Percentiles rank a stretch among this genome's conserved stretches.
phyloP scores from a whole-genome alignment of 35 echinoderm and acorn worm species.

The Ptychodera flava region DNA sequence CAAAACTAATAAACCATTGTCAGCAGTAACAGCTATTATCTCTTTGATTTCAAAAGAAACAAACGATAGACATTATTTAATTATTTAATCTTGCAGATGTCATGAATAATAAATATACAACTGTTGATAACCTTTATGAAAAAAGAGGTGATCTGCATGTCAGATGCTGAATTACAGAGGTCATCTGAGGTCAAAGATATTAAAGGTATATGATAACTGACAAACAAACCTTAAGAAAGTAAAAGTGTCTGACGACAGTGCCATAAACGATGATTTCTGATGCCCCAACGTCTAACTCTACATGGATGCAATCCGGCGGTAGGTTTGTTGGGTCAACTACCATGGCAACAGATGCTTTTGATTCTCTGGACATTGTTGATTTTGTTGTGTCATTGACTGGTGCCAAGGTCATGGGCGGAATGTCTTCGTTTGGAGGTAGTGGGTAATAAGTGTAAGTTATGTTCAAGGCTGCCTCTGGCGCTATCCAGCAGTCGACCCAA shows the following conservation, averaged over 20 bases:
- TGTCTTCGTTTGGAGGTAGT: slow-evolving; percentile 63
- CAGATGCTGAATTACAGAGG: no score
- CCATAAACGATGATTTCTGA: slow-evolving; percentile 72
- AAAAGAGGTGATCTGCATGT: no score
- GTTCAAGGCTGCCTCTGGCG: slow-evolving; percentile 58
- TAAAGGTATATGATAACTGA: no score
- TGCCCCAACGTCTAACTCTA: slow-evolving; percentile 88
- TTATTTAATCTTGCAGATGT: no score
- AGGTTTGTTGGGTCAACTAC: slow-evolving; percentile 23
- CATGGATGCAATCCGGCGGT: slow-evolving; percentile 53
- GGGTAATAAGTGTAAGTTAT: slow-evolving; percentile 81
- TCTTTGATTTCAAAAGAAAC: no score
- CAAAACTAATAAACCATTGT: no score
- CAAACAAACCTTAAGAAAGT: slow-evolving; percentile 58
- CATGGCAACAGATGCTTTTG: slow-evolving; percentile 26
- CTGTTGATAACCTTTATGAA: no score
- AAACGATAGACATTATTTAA: no score
- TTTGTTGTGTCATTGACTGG: slow-evolving; percentile 9
- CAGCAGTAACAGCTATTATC: no score
- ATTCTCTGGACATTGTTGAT: slow-evolving; percentile 3
- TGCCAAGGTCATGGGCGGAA: slow-evolving; percentile 47
- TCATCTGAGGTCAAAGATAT: no score
- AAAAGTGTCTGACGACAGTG: slow-evolving; percentile 34
- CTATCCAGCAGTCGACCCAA: slow-evolving; percentile 83
- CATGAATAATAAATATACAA: no score